These are phyloP conservation scores for Melanotus villosus DNA, from an alignment of 2,888 invertebrate species.

Conservation along the genomic window DNA sequence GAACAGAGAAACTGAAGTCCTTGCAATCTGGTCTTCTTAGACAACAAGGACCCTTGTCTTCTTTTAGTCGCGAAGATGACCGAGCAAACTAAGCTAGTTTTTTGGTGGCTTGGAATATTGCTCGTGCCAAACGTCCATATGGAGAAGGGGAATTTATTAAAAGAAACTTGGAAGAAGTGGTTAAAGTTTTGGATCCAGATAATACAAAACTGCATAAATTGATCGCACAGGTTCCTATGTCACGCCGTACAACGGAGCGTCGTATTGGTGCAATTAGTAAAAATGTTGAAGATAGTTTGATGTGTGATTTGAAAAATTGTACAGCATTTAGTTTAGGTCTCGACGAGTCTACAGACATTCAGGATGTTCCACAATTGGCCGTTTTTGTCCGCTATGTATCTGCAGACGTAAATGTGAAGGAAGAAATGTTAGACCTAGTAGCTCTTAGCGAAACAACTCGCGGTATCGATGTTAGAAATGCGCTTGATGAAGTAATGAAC, in stretches of 20 bases:
- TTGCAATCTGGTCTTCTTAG: too few species aligned
- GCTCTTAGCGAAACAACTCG: conserved; percentile 43
- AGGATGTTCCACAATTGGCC: conserved; percentile 47
- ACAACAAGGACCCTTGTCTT: too few species aligned
- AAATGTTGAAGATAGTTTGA: conserved; percentile 45
- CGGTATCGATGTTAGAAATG: too few species aligned
- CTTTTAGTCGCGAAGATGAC: too few species aligned
- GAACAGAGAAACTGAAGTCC: too few species aligned
- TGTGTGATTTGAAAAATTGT: conserved; percentile 42
- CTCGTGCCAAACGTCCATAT: too few species aligned
- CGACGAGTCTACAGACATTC: conserved; percentile 44
- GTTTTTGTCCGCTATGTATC: conserved; percentile 46
- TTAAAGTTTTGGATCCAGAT: conserved; percentile 22
- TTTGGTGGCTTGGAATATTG: too few species aligned
- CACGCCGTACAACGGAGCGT: conserved; percentile 31
- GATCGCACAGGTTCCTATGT: conserved; percentile 23
- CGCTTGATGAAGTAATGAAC: too few species aligned
- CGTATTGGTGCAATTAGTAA: conserved; percentile 47
- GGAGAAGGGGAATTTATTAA: neutral
- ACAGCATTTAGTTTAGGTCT: too few species aligned
- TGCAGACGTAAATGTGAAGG: conserved; percentile 42
- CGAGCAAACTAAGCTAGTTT: neutral
- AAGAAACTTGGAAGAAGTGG: conserved; percentile 23
- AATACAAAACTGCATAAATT: conserved; percentile 46
- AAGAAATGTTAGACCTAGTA: conserved; percentile 45